Percentiles rank a stretch among this genome's conserved stretches.
Conservation (phyloP, 2,888 invertebrate species). For the Notocelia uddmanniana region DNA sequence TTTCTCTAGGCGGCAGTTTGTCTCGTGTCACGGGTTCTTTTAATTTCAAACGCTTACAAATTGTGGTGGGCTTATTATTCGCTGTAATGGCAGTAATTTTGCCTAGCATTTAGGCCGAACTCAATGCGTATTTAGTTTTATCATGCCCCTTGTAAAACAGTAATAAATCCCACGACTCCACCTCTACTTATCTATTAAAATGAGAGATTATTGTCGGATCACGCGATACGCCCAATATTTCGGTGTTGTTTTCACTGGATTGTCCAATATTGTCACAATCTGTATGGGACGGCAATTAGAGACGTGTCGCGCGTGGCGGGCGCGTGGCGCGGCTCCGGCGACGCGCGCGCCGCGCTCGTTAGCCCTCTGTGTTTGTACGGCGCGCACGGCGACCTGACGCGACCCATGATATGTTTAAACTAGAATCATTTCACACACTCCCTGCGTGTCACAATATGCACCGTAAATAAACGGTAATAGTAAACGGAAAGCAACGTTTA, state of each 20-base stretch:
- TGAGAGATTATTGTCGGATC: constrained; percentile 82
- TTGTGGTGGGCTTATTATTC: constrained; percentile 59
- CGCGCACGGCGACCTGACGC: constrained; percentile 70
- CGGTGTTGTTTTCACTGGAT: constrained; percentile 85
- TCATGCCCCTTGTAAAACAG: constrained; percentile 53
- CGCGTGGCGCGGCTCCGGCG: constrained; percentile 68
- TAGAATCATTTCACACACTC: constrained; percentile 46
- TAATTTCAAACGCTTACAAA: constrained; percentile 73
- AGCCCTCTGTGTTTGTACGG: constrained; percentile 66
- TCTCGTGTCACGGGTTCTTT: constrained; percentile 80
- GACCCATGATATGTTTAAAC: constrained; percentile 66
- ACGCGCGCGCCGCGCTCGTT: constrained; percentile 53
- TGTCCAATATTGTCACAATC: constrained; percentile 84
- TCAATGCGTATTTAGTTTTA: constrained; percentile 33
- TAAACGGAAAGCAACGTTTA: neutral
- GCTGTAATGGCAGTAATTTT: constrained; percentile 60
- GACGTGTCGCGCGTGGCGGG: constrained; percentile 79
- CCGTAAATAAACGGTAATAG: constrained; percentile 16
- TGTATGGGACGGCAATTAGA: constrained; percentile 83
- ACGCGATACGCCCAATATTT: constrained; percentile 67
- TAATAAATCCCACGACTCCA: constrained; percentile 80
- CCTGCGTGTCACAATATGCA: constrained; percentile 11
- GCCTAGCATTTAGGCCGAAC: constrained; percentile 49
- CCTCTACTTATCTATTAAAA: constrained; percentile 85
- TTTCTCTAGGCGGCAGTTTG: constrained; percentile 84